Conservation (phyloP, 2,888 invertebrate genomes). For the Tetragnatha montana region DNA sequence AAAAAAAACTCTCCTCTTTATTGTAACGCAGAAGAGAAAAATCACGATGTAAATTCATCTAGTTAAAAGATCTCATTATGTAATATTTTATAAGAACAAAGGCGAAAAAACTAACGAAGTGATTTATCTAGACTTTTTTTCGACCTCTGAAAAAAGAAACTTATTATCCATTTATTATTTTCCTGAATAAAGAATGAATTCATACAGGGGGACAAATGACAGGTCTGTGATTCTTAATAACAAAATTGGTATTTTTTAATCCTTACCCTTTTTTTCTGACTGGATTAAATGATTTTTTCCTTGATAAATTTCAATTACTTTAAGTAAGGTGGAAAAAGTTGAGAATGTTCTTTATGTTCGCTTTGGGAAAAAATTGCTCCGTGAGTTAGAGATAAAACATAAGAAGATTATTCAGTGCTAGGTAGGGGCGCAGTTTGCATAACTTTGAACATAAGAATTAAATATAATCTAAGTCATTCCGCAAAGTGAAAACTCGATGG, state of each 20-base stretch:
- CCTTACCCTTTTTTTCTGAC: conserved; percentile 6
- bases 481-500: conserved; percentile 50
- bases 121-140: conserved; percentile 29
- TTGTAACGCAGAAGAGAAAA: conserved; percentile 34
- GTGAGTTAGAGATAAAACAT: conserved; percentile 30
- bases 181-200: conserved; percentile 43
- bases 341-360: conserved; percentile 22
- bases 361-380: conserved; percentile 4
- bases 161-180: conserved; percentile 55
- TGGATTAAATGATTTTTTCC: conserved; percentile 35
- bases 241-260: conserved; percentile 58
- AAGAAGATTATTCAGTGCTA: conserved; percentile 40
- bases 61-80: conserved; percentile 46
- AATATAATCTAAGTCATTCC: conserved; percentile 56
- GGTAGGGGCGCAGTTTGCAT: conserved; percentile 22
- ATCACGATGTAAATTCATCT: conserved; percentile 39
- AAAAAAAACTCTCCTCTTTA: conserved; percentile 20
- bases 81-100: conserved; percentile 52
- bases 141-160: conserved; percentile 39
- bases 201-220: conserved; percentile 50
- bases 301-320: conserved; percentile 56
- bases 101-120: conserved; percentile 31
- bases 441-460: conserved; percentile 46
- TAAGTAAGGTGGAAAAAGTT: conserved; percentile 31
- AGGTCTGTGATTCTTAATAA: conserved; percentile 50